Evolutionary conservation across 92 coral and sea anemone genomes (phyloP), one percentile per base, ranked within the genome.

Genomic region (Porites rus): DNA sequence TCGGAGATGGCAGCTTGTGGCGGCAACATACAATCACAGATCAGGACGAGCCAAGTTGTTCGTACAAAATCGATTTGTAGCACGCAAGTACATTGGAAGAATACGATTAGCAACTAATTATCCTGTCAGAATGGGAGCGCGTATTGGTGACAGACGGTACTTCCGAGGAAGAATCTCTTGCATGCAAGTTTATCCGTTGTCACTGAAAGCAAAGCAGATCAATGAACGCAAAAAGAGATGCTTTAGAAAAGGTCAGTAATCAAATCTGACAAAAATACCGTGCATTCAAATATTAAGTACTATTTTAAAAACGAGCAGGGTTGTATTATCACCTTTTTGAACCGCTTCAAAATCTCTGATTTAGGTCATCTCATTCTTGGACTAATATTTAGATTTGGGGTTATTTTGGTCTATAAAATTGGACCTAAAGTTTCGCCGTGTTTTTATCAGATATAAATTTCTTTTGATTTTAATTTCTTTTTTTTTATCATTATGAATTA

Each of bases 51-150:
- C 94, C 20, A 86, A 72, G 78, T 87, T 93, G 67, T 93, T 91
- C 38, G 71, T 93, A 50, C 84, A 91, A 28, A 88, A 84, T 25
- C 72, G 92, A 18, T 94, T 94, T 73, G 94, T 92, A 25, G 79
- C 88, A 7, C 63, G 76, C 19, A 66, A 68, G 52, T 72, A 52
- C 53, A 70, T 94, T 16, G 97, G 97, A 46, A 92, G 87, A 38
- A 81, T 89, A 71, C 76, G 78, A 51, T 46, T 94, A 54, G 91
- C 93, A 28, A 86, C 97, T 9, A 86, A 88, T 66, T 77, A 89
- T 22, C 81, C 90, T 16, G 95, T 87, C 17, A 75, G 95, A 63
- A 91, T 91, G 95, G 97, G 97, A 69, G 94, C 97, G 3, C 79
- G 85, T 19, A 54, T 85, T 24, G 91, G 91, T 8, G 95, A 86